A percentile compares a stretch with the other conserved stretches of the same genome.
Conservation (phyloP, 2,888 invertebrate species). For the Argyra leucocephala region DNA sequence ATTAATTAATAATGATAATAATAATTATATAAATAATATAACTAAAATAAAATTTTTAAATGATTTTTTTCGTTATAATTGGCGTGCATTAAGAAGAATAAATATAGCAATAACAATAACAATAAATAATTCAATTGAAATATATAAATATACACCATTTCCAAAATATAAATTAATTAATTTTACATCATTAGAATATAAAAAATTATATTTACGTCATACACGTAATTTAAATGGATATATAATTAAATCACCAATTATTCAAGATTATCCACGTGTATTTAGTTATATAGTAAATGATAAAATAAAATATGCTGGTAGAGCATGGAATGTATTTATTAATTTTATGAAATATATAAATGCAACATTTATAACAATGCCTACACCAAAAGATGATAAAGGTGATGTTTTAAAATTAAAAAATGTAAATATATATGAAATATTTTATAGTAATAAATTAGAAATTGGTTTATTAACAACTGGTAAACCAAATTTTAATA, state of each 20-base stretch:
- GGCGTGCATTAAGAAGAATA: neutral
- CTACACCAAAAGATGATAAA: neutral
- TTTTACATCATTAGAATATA: neutral
- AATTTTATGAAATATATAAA: slow-evolving; percentile 7
- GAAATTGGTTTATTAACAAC: neutral
- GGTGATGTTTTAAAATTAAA: neutral
- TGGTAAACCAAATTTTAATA: neutral
- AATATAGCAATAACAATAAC: neutral
- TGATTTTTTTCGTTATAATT: neutral
- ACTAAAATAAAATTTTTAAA: neutral
- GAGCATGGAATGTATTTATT: neutral
- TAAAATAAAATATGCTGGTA: neutral
- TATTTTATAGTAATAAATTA: neutral
- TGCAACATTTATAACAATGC: neutral
- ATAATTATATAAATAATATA: neutral
- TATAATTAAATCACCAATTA: neutral
- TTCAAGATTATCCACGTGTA: neutral
- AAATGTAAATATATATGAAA: neutral
- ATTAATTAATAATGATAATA: neutral
- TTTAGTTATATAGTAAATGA: neutral
- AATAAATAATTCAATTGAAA: neutral
- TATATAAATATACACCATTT: neutral
- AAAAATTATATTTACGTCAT: neutral
- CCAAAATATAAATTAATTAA: neutral
- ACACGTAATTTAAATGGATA: neutral